These are phyloP conservation scores for Regulus satrapa DNA, from an alignment of 2,113 vertebrate species.

Conservation along the genomic window DNA sequence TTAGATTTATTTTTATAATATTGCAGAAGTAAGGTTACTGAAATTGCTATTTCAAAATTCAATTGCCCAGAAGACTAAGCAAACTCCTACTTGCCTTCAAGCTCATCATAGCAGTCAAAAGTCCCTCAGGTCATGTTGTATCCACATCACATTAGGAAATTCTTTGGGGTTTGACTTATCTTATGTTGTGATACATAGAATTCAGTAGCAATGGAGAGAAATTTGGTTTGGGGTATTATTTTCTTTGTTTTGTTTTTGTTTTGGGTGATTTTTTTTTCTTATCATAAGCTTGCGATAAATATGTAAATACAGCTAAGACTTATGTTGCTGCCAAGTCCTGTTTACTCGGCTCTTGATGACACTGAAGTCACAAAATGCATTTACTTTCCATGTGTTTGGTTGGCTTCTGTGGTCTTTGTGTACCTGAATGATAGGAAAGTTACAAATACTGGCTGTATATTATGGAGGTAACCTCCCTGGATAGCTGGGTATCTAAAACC, in stretches of 20 bases:
- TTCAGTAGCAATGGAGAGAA: not conserved
- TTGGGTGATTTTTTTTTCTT: not conserved
- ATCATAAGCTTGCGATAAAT: not conserved
- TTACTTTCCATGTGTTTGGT: not conserved
- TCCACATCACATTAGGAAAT: not conserved
- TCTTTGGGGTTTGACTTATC: not conserved
- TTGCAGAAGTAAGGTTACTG: not conserved
- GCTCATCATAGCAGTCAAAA: not conserved
- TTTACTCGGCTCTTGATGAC: not conserved
- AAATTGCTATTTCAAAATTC: not conserved
- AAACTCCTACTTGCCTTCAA: not conserved
- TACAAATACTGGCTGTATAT: not conserved
- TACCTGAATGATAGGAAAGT: not conserved
- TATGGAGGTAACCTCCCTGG: not conserved
- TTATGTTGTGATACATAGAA: not conserved
- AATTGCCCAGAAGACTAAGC: not conserved
- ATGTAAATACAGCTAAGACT: not conserved
- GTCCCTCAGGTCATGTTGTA: not conserved
- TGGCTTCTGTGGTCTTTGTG: not conserved
- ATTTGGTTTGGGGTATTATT: not conserved
- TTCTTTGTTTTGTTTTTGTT: not conserved
- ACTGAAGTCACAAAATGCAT: not conserved
- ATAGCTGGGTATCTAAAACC: not conserved
- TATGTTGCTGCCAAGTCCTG: not conserved
- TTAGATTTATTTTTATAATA: not conserved